phyloP scores from a whole-genome alignment of 2,888 invertebrate species.

The Dorcus parallelipipedus region DNA sequence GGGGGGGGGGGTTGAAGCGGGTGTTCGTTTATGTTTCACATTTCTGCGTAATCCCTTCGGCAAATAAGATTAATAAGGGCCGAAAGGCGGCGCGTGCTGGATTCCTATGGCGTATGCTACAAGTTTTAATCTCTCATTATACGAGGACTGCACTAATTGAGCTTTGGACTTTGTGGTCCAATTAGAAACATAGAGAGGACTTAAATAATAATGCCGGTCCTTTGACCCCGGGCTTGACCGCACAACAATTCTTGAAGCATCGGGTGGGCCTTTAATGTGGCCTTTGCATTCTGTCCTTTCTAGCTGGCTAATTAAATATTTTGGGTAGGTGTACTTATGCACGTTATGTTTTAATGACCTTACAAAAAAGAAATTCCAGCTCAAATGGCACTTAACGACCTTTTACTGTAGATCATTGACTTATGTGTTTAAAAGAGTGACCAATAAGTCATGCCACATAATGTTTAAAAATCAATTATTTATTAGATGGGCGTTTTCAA shows the following conservation, averaged over 20 bases:
- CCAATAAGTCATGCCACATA: no score
- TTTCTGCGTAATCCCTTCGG: conserved; percentile 9
- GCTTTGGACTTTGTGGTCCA: conserved; percentile 25
- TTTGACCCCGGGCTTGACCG: conserved; percentile 27
- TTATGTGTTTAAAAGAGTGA: no score
- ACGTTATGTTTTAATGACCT: no score
- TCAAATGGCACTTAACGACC: no score
- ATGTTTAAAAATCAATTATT: no score
- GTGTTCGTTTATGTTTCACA: conserved; percentile 4
- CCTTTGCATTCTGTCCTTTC: conserved; percentile 6
- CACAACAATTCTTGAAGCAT: conserved; percentile 27
- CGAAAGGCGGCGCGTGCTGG: conserved; percentile 5
- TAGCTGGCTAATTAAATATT: conserved; percentile 11
- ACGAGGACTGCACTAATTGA: conserved; percentile 17
- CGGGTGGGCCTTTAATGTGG: conserved; percentile 26
- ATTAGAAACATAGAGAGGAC: conserved; percentile 24
- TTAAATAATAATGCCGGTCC: conserved; percentile 30
- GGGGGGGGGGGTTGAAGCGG: no score
- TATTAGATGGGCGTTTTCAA: no score
- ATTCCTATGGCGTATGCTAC: not conserved
- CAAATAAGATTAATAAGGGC: conserved; percentile 15
- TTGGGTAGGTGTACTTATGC: not conserved
- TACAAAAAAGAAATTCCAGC: no score
- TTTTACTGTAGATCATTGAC: no score
- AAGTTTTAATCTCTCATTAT: conserved; percentile 23